Base-by-base conservation (phyloP, 2,797 vertebrate genomes). In the Cyclopterus lumpus region DNA sequence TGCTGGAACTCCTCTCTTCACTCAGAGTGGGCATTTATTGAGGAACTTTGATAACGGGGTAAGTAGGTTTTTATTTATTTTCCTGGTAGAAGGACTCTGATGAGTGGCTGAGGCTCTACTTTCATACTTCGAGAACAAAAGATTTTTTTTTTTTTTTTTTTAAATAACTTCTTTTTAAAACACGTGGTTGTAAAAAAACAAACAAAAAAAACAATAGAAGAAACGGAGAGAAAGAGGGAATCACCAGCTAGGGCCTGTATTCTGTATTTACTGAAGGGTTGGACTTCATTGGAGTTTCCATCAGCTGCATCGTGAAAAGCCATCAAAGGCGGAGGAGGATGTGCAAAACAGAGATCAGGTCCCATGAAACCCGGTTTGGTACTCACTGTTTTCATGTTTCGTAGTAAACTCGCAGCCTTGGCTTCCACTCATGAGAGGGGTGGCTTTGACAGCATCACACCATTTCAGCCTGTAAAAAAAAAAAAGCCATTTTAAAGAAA, bases 301-400 rank as follows among this genome's bases (percentile, higher is more conserved):
- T 73, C 30, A 83, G 8, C n/a, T 73, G 49, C 83, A 80, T 77
- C 75, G 67, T 81, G 88, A 86, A 85, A 87, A 85, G 54, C 16
- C 71, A 83, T 90, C 57, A 86, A 36, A 36, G 18, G 40, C 18
- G 0, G 24, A 7, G 0, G 34, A 10, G 28, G 28, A 87, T 85
- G 80, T 65, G 36, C 20, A 83, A 84, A 89, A 77, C 86, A 89
- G 77, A 79, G 51, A 58, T 24, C 20, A 51, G 26, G 26, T 28
- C 32, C 51, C 60, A 80, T 60, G 30, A 79, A 72, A 80, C 58
- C 10, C 8, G 16, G 26, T 3, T 15, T 4, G 7, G 77, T 2
- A 62, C 67, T 49, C 7, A 20, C 24, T 77, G 72, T 71, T 67
- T 85, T 69, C 54, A 61, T 48, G 26, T 71, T 75, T 69, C 4